These are phyloP conservation scores for Monopis laevigella DNA, from an alignment of 2,888 invertebrate species.

Conservation along the genomic window DNA sequence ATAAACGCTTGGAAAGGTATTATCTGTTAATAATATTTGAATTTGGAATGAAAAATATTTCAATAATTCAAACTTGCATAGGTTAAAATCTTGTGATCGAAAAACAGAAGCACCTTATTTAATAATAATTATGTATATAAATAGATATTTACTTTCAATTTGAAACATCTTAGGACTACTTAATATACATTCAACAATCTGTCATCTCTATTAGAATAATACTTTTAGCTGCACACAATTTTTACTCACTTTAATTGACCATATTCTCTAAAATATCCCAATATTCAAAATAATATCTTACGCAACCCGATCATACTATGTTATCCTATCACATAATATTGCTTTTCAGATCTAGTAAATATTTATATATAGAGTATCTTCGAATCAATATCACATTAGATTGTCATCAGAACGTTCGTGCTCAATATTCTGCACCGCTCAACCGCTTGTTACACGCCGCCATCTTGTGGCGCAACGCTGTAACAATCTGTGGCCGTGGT, in stretches of 20 bases:
- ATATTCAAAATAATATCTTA: neutral
- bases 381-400: conserved; percentile 11
- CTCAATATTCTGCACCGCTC: too few species aligned
- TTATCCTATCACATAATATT: conserved; percentile 13
- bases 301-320: conserved; percentile 1
- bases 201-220: conserved; percentile 2
- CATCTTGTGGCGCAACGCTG: too few species aligned
- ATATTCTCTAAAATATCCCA: conserved; percentile 5
- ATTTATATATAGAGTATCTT: conserved; percentile 2
- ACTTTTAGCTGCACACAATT: conserved; percentile 2
- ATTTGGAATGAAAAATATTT: too few species aligned
- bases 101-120: neutral
- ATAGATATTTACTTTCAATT: neutral
- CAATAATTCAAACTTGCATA: too few species aligned
- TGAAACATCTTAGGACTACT: neutral
- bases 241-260: conserved; percentile 9
- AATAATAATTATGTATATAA: neutral
- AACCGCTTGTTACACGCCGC: too few species aligned
- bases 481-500: too few species aligned
- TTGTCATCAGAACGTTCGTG: too few species aligned
- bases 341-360: conserved; percentile 6
- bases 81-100: too few species aligned
- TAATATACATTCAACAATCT: neutral
- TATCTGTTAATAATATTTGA: too few species aligned
- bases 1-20: too few species aligned